Evolutionary conservation across 2,113 vertebrate genomes (phyloP), one percentile per base, ranked within the genome.

Genomic region (Cnemophilus loriae): DNA sequence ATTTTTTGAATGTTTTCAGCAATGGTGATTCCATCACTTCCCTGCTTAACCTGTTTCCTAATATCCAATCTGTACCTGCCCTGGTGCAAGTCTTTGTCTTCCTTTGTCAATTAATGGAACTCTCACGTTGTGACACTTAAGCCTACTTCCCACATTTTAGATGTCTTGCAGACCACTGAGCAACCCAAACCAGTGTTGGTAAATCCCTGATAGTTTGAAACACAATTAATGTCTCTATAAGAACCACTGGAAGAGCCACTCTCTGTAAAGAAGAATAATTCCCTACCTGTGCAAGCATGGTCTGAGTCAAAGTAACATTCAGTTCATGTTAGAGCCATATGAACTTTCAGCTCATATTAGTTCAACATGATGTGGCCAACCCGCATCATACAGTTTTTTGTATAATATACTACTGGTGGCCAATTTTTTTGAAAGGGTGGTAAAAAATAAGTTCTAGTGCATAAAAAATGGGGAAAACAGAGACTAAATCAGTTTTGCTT

Each of bases 71-170:
- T 46, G 2, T 20, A 24, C 7, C 10, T 78, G 15, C 28, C 8
- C 27, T 13, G 6, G 19, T 37, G 32, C n/a, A 53, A 6, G 5
- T 69, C 61, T 30, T 94, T 0, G 3, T 94, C 69, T 96, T 91
- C 19, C 19, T 93, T 71, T 87, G 49, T 60, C 53, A 70, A 41
- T 35, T 73, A 49, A 93, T 87, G 84, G 68, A 93, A 60, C 52
- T 75, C 50, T 97, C 84, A 41, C 61, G 35, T 35, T 92, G 64
- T 87, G 67, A 84, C 27, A 19, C 87, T 96, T 85, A 87, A 89
- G 65, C 46, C 42, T 35, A n/a, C 37, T 32, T 89, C 41, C 70
- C 46, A 78, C 7, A 33, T 84, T 71, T 77, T 68, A 86, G 30
- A 10, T 78, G 42, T 84, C 27, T 42, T 80, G 6, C 44, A 95